Conservation (phyloP, 2,113 vertebrate genomes). For the Pelecanoides urinatrix region DNA sequence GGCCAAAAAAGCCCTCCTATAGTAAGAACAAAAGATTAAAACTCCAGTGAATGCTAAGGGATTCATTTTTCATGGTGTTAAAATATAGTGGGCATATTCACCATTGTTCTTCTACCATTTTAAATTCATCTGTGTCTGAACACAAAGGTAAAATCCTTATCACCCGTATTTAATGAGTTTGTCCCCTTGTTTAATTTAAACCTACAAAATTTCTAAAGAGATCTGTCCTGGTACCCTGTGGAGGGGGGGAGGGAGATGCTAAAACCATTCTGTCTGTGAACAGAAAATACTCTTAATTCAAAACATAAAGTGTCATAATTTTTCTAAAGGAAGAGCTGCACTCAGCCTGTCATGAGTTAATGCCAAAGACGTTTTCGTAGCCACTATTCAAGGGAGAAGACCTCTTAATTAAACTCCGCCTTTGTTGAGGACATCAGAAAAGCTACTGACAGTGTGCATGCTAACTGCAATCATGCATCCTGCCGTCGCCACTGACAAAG, state of each 20-base stretch:
- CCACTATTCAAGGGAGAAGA: neutral
- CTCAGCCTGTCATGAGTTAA: neutral
- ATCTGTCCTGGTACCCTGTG: neutral
- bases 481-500: neutral
- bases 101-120: neutral
- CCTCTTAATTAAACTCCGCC: conserved; percentile 19
- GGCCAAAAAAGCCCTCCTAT: neutral
- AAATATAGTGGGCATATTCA: neutral
- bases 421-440: neutral
- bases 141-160: neutral
- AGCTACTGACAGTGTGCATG: neutral
- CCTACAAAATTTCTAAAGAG: neutral
- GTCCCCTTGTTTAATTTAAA: neutral
- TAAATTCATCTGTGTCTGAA: neutral
- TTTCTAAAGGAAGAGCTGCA: neutral
- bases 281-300: neutral
- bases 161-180: neutral
- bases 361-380: neutral
- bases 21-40: neutral
- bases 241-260: neutral
- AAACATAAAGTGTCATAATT: neutral
- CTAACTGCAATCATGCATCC: neutral
- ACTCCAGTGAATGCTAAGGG: neutral
- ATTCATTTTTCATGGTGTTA: neutral
- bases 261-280: neutral